These are phyloP conservation scores for Mus spretus DNA, from an alignment of 2,797 vertebrate species.

Conservation along the genomic window DNA sequence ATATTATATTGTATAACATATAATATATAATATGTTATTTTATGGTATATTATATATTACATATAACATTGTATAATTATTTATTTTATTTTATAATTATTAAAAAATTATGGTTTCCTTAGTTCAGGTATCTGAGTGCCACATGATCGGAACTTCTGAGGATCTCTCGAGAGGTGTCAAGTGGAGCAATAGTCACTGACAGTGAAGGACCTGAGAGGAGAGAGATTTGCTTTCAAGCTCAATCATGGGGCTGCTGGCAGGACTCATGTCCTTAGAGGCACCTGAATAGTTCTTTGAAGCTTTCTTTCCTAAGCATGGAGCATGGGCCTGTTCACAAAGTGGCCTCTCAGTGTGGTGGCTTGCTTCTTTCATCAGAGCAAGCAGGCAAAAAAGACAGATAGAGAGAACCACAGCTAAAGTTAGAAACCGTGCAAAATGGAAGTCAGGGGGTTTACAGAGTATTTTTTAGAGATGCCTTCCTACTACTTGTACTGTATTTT, in stretches of 20 bases:
- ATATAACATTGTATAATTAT: background rate
- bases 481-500: slow-evolving; percentile 36
- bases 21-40: too few relatives aligned
- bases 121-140: background rate
- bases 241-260: background rate
- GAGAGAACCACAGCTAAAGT: background rate
- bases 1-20: background rate
- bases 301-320: background rate
- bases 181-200: background rate
- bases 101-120: background rate
- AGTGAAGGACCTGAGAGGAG: background rate
- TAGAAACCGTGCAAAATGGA: background rate
- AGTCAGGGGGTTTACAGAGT: background rate
- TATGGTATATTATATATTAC: too few relatives aligned
- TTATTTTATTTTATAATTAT: background rate
- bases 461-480: background rate
- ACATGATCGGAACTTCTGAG: background rate
- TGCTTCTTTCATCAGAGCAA: background rate
- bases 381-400: background rate
- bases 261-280: background rate
- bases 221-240: background rate
- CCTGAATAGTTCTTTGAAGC: background rate
- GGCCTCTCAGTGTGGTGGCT: background rate
- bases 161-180: background rate
- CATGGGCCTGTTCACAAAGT: background rate